Evolutionary conservation across 2,888 invertebrate species (phyloP).

Genomic region (Amblyjoppa proteus): DNA sequence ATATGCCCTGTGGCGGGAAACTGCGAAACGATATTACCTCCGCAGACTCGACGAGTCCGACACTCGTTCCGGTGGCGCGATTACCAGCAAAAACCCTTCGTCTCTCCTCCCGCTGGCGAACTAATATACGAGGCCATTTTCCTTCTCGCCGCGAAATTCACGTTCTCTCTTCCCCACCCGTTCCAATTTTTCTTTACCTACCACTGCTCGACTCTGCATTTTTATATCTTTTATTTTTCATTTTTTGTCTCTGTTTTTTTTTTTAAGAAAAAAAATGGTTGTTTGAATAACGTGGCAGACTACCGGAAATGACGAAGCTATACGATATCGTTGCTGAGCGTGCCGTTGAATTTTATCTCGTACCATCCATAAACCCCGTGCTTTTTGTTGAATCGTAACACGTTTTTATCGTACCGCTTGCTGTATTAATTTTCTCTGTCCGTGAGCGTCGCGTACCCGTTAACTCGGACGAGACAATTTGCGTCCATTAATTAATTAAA

Average conservation of each 20-base stretch:
- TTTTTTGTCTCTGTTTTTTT: neutral
- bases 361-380: conserved; percentile 2
- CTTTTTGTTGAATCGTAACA: conserved; percentile 44
- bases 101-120: conserved; percentile 38
- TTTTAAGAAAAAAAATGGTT: neutral
- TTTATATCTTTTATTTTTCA: neutral
- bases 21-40: conserved; percentile 57
- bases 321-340: conserved; percentile 27
- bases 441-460: neutral
- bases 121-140: conserved; percentile 65
- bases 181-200: conserved; percentile 27
- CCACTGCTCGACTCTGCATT: conserved; percentile 3
- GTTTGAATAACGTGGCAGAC: neutral
- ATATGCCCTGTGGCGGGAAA: conserved; percentile 47
- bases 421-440: conserved; percentile 35
- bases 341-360: conserved; percentile 34
- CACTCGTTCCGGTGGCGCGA: conserved; percentile 28
- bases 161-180: conserved; percentile 28
- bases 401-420: conserved; percentile 29
- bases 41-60: conserved; percentile 22
- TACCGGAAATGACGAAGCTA: conserved; percentile 46
- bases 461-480: conserved; percentile 4
- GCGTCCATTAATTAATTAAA: conserved; percentile 8
- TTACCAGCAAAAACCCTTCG: conserved; percentile 24
- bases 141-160: conserved; percentile 53